Evolutionary conservation across 2,113 vertebrate species (phyloP), one percentile per base, ranked within the genome.

Genomic region (Numida meleagris): DNA sequence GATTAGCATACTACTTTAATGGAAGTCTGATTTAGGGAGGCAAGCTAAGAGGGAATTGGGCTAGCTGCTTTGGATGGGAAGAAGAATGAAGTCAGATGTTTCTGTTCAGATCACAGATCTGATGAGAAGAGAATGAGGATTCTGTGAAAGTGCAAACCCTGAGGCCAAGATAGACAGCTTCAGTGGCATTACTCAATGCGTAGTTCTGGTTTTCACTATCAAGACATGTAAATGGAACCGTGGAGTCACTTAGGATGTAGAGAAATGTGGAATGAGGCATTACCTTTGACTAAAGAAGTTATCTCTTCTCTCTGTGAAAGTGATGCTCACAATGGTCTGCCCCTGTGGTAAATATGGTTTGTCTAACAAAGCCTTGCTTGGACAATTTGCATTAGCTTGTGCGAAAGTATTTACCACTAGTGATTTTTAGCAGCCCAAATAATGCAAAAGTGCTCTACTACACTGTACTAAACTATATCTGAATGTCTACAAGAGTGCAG

Each of bases 221-320:
- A 36, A 46, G 38, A 59, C 18, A 8, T 0, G 0, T 31, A 63
- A 63, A 27, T 5, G 46, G 29, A 77, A 17, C 62, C 0, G 0
- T 45, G 73, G 27, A 33, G 27, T 70, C 20, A 18, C 5, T 40
- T 43, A 40, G 53, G 18, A 38, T 36, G 17, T 46, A 50, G 53
- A 59, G 16, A 79, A 83, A 53, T 40, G 31, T 1, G 40, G 55
- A 63, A n/a, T 0, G 2, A 53, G n/a, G 21, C 36, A 73, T 5
- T 59, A 58, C 18, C 11, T 90, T 78, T 68, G 25, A 25, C 43
- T 65, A 61, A 67, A 74, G 63, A 34, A 66, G 10, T 75, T 63
- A 43, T 13, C 25, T 5, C 36, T 14, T 20, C 65, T 59, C 65
- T 71, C 42, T 45, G 34, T 43, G 61, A 85, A 73, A 68, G 25